Conservation (phyloP, 2,113 vertebrate genomes). For the Gymnogyps californianus region DNA sequence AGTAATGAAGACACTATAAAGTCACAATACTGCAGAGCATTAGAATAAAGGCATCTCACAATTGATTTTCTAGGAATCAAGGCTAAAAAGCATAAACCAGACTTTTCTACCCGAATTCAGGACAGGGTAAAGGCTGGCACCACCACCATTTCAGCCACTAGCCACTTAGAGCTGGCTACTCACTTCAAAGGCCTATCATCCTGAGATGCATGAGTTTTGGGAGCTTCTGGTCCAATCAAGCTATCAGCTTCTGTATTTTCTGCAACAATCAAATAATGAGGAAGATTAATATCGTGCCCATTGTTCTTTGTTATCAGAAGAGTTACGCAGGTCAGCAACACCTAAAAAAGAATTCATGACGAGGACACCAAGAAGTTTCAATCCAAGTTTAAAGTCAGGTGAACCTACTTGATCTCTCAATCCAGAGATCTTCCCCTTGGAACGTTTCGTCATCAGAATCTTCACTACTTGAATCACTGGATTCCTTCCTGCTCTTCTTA, state of each 20-base stretch:
- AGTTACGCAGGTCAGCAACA: background rate
- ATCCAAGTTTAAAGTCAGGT: background rate
- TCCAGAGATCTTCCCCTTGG: conserved; percentile 82
- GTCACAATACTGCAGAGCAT: background rate
- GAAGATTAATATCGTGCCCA: background rate
- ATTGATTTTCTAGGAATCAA: background rate
- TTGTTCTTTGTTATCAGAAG: background rate
- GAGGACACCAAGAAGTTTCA: background rate
- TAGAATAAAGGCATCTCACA: background rate
- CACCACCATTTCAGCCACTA: background rate
- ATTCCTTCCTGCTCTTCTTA: conserved; percentile 86
- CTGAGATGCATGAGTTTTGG: conserved; percentile 88
- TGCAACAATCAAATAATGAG: conserved; percentile 8
- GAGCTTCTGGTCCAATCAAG: conserved; percentile 92
- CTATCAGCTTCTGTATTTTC: conserved; percentile 78
- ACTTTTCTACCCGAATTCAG: background rate
- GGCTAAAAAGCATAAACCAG: background rate
- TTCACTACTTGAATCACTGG: conserved; percentile 87
- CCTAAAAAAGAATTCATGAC: background rate
- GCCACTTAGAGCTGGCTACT: conserved; percentile 53
- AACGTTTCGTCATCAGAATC: conserved; percentile 82
- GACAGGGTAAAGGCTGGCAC: background rate
- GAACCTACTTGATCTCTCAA: conserved; percentile 85
- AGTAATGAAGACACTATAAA: background rate
- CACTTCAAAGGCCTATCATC: conserved; percentile 93